A percentile compares a stretch with the other conserved stretches of the same genome.
Conservation (phyloP, 2,797 vertebrate genomes). For the Clarias pachynema region DNA sequence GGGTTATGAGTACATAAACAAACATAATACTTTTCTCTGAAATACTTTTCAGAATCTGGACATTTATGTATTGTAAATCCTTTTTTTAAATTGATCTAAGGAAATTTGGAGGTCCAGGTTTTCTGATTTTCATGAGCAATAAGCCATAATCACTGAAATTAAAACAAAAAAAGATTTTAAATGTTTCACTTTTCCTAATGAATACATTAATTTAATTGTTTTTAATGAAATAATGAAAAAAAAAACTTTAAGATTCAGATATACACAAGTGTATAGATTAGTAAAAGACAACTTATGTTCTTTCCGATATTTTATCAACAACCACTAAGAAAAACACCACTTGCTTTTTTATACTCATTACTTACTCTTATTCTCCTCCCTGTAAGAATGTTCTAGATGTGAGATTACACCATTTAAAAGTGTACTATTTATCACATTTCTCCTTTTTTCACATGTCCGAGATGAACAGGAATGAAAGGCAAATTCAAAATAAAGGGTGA, state of each 20-base stretch:
- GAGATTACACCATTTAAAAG: not conserved
- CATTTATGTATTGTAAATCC: no score
- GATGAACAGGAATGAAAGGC: conserved; percentile 6
- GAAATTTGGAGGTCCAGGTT: no score
- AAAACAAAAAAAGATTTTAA: no score
- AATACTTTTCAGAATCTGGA: no score
- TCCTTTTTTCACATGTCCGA: not conserved
- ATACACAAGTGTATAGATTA: not conserved
- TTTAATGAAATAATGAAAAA: not conserved
- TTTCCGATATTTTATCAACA: not conserved
- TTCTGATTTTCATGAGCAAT: no score
- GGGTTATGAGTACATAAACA: no score
- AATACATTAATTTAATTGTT: no score
- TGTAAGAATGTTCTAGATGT: not conserved
- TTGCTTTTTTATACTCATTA: not conserved
- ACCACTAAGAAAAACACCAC: not conserved
- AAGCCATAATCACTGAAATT: no score
- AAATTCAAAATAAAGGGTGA: conserved; percentile 16
- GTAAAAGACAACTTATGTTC: not conserved
- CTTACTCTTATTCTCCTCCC: not conserved
- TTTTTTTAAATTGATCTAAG: no score
- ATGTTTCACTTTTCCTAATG: no score
- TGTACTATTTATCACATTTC: not conserved
- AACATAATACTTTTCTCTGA: no score
- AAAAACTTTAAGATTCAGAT: not conserved